Conservation (phyloP, 2,888 invertebrate species). For the Lithophane ornitopus region DNA sequence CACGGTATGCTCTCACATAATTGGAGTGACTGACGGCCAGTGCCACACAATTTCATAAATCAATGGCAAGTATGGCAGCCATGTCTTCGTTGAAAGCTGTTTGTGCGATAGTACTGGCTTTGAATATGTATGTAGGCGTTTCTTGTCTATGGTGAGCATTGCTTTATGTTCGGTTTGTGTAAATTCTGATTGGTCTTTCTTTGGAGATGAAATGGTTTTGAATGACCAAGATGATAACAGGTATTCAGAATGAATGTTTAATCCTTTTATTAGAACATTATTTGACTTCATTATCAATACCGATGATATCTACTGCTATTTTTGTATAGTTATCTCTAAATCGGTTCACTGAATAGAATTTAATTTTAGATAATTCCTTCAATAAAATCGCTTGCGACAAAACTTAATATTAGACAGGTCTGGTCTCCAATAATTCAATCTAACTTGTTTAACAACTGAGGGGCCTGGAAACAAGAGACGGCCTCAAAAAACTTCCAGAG, state of each 20-base stretch:
- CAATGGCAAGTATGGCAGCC: conserved; percentile 69
- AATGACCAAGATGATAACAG: not conserved
- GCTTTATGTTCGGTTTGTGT: conserved; percentile 14
- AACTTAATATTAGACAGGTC: conserved; percentile 20
- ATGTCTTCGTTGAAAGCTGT: conserved; percentile 67
- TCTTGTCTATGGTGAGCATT: conserved; percentile 28
- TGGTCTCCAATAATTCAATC: conserved; percentile 31
- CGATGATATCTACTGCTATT: not conserved
- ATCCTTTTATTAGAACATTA: not conserved
- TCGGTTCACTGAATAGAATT: conserved; percentile 23
- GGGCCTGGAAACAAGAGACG: conserved; percentile 33
- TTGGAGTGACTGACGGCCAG: conserved; percentile 74
- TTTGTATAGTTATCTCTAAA: conserved; percentile 6
- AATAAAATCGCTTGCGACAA: not conserved
- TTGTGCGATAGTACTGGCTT: conserved; percentile 52
- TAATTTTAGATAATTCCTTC: conserved; percentile 11
- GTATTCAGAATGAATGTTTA: not conserved
- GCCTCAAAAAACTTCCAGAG: conserved; percentile 43
- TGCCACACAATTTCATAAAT: conserved; percentile 77
- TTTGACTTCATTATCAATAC: not conserved
- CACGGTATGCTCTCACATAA: conserved; percentile 71
- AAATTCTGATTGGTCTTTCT: not conserved
- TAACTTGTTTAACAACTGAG: conserved; percentile 23
- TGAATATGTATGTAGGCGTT: conserved; percentile 60
- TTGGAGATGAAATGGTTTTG: conserved; percentile 11